Evolutionary conservation across 2,888 invertebrate species (phyloP).

Genomic region (Steinernema scapterisci): DNA sequence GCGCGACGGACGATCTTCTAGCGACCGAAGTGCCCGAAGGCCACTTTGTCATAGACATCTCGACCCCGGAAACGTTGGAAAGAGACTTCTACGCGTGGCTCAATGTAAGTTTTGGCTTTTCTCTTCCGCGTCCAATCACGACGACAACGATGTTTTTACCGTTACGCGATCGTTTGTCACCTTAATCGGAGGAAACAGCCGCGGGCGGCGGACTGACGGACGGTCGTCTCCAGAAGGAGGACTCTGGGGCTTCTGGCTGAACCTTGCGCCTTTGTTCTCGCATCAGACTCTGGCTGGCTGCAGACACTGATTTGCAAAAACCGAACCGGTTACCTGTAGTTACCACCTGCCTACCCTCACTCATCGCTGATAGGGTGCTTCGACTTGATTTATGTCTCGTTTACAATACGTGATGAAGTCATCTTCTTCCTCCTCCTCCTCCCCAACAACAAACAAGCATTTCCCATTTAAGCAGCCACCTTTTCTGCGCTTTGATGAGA

Average conservation of each 20-base stretch:
- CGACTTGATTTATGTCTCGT: slow-evolving; percentile 4
- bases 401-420: slow-evolving; percentile 9
- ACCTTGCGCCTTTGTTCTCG: slow-evolving; percentile 13
- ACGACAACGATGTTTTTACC: slow-evolving; percentile 1
- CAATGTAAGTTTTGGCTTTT: slow-evolving; percentile 51
- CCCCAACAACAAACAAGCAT: slow-evolving; percentile 13
- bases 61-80: slow-evolving; percentile 62
- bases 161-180: slow-evolving; percentile 20
- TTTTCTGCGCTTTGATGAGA: not conserved
- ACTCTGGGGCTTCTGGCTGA: no score
- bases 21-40: slow-evolving; percentile 26
- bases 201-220: no score
- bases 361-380: slow-evolving; percentile 3
- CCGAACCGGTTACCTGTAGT: slow-evolving; percentile 26
- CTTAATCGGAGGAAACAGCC: not conserved
- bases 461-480: not conserved
- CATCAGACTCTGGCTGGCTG: no score
- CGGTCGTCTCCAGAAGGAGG: no score
- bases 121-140: slow-evolving; percentile 41
- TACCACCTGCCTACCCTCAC: not conserved
- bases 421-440: not conserved
- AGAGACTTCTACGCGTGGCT: slow-evolving; percentile 65
- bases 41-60: slow-evolving; percentile 56
- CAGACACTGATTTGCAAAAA: not conserved
- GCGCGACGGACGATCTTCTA: slow-evolving; percentile 18